phyloP scores from a whole-genome alignment of 2,113 vertebrate species.

The Cryptomyrus ogoouensis region DNA sequence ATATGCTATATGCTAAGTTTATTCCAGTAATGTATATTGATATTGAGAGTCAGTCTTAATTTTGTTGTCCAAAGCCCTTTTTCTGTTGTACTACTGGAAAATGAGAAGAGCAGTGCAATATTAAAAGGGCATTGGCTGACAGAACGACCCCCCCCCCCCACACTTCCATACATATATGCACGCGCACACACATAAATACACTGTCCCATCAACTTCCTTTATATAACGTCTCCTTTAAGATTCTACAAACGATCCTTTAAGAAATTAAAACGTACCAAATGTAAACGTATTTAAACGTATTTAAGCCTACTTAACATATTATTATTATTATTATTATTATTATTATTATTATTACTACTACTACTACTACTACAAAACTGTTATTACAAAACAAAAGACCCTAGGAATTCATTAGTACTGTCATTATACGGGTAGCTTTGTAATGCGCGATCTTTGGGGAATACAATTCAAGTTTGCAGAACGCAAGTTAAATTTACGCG shows the following conservation, averaged over 20 bases:
- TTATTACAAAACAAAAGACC: neutral
- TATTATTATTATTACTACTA: neutral
- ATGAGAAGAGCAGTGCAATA: slow-evolving; percentile 93
- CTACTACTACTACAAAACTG: neutral
- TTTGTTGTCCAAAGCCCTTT: slow-evolving; percentile 83
- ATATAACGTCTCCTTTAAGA: neutral
- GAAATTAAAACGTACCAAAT: neutral
- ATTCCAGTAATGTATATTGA: neutral
- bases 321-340: neutral
- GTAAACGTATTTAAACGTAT: neutral
- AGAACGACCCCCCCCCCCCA: slow-evolving; percentile 44
- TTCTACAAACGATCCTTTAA: neutral
- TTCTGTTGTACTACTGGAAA: slow-evolving; percentile 94
- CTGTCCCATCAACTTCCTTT: neutral
- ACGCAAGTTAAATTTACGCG: neutral
- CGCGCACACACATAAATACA: neutral
- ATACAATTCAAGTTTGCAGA: neutral
- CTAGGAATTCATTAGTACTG: neutral
- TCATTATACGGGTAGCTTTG: neutral
- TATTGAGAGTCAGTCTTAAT: slow-evolving; percentile 27
- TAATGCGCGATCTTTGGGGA: neutral
- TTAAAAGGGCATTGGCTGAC: slow-evolving; percentile 96
- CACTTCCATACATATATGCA: neutral
- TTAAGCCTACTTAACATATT: neutral
- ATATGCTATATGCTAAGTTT: neutral